Evolutionary conservation across 1,140 invertebrate genomes (phyloP).

Genomic region (Patella vulgata): DNA sequence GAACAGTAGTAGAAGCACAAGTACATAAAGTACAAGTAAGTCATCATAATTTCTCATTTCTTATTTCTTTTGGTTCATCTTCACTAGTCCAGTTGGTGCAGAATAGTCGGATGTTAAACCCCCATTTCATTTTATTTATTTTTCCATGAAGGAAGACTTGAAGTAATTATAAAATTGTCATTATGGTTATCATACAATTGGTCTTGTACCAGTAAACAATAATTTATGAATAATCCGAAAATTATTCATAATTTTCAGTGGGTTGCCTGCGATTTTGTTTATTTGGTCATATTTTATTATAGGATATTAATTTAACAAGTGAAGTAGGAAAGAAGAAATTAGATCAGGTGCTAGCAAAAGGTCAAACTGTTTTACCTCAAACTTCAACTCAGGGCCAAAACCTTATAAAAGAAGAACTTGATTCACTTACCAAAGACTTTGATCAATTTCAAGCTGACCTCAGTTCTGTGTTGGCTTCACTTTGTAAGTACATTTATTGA

Average conservation of each 20-base stretch:
- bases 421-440: constrained; percentile 78
- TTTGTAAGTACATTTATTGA: constrained; percentile 37
- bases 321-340: constrained; percentile 53
- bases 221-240: no score
- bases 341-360: constrained; percentile 43
- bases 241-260: no score
- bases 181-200: no score
- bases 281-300: constrained; percentile 6
- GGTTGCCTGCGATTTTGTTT: no score
- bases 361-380: constrained; percentile 67
- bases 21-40: constrained; percentile 81
- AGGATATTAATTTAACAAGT: constrained; percentile 45
- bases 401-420: constrained; percentile 79
- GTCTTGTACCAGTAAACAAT: no score
- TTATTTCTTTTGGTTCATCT: not conserved
- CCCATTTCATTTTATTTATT: no score
- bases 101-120: no score
- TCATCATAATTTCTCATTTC: constrained; percentile 5
- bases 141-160: no score
- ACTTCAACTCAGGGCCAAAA: constrained; percentile 84
- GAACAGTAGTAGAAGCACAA: constrained; percentile 91
- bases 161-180: no score
- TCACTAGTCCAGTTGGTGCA: not conserved
- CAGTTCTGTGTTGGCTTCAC: constrained; percentile 52
- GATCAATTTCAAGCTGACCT: constrained; percentile 81